Evolutionary conservation across 2,888 invertebrate genomes (phyloP), one percentile per base, ranked within the genome.

Genomic region (Blera fallax): DNA sequence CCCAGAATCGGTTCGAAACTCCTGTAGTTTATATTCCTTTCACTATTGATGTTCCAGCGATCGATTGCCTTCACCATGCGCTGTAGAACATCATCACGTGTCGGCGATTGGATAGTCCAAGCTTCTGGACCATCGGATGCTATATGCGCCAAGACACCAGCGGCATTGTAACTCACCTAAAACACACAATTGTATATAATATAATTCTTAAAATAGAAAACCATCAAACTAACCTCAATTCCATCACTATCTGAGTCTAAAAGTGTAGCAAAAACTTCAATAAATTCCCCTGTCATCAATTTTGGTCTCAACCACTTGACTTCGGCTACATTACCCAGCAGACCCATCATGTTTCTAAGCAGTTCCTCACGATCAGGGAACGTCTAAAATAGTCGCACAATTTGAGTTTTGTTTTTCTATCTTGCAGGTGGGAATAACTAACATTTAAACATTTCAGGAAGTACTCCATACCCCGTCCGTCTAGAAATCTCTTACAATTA

Each of bases 331-430:
- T 99, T 99, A 5, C 99, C 99, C 87, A 98, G 93, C 10, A 97
- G 93, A 1, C 99, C 99, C 98, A 99, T 98, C 99, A 99, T 99
- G 91, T 99, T 99, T 58, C 99, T 94, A 56, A 99, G 93, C 48
- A 99, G 92, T 90, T 98, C 98, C 87, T 97, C 97, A 90, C 96
- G 97, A 88, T 97, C 95, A 0, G 96, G 96, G 92, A 98, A 98
- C 90, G 94, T 94, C 97, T 98, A 91, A 69, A 58, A 52, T 10
- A 2, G 16, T 18, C 58, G 52, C 11, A 10, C 1, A 11, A 21
- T 14, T 29, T 18, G 21, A 5, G 21, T 16, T 11, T 7, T 16
- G 29, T 34, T 16, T 24, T 11, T 27, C n/a, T 18, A 21, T 14
- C 18, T 32, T 14, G 10, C 2, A 5, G 10, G n/a, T 11, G 27